These are phyloP conservation scores for Hetaerina titia DNA, from an alignment of 2,888 invertebrate genomes.

Conservation along the genomic window DNA sequence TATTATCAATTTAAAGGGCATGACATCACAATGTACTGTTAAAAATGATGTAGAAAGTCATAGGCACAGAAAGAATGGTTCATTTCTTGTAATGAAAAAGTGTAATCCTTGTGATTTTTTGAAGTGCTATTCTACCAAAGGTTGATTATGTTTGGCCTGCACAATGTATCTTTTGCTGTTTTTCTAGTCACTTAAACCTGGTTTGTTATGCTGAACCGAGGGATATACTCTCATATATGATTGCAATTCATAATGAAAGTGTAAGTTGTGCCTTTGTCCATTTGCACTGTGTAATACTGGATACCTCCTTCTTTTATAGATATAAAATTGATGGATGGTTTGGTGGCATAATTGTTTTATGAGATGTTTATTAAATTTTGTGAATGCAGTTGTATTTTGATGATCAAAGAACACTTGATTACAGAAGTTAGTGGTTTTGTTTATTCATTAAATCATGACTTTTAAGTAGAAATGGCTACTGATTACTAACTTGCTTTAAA, in stretches of 20 bases:
- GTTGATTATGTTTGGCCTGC: constrained; percentile 62
- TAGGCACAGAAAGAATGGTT: not conserved
- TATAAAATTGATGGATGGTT: constrained; percentile 40
- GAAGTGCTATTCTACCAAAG: constrained; percentile 63
- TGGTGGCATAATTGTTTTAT: constrained; percentile 60
- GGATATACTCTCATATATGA: constrained; percentile 44
- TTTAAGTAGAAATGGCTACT: not conserved
- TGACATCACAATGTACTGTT: constrained; percentile 54
- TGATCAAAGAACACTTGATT: constrained; percentile 54
- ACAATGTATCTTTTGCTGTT: constrained; percentile 62
- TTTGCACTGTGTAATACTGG: constrained; percentile 55
- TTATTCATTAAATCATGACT: not conserved
- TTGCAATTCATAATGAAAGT: constrained; percentile 58
- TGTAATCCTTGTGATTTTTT: constrained; percentile 53
- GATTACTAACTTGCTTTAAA: not conserved
- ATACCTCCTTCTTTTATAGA: constrained; percentile 63
- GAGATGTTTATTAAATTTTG: constrained; percentile 48
- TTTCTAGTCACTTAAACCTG: constrained; percentile 58
- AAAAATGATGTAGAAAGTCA: constrained; percentile 32
- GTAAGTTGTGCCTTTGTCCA: constrained; percentile 66
- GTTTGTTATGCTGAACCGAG: constrained; percentile 54
- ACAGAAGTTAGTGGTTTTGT: constrained; percentile 24
- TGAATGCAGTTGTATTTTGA: constrained; percentile 50
- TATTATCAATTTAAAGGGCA: constrained; percentile 45
- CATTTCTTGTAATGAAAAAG: constrained; percentile 30